Percentiles rank a stretch among this genome's conserved stretches.
Evolutionary conservation across 1,140 invertebrate species (phyloP).

Genomic region (Agrypnia vestita): DNA sequence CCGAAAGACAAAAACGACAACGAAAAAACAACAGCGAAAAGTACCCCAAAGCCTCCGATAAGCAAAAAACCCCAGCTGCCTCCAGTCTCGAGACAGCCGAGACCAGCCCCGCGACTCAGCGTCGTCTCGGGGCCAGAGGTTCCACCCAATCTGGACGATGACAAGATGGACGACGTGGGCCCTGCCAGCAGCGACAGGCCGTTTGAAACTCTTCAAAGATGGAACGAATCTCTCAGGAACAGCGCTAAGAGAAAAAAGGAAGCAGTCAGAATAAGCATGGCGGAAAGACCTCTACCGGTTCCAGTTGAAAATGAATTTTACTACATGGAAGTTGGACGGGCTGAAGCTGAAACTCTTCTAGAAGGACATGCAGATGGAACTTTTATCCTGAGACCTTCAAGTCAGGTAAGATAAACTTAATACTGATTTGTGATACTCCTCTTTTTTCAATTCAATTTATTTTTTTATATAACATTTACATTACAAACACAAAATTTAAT

Average conservation of each 20-base stretch:
- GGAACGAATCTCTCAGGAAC: conserved; percentile 56
- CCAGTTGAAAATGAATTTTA: conserved; percentile 70
- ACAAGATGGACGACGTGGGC: conserved; percentile 6
- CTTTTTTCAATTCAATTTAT: too few relatives aligned
- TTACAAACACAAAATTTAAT: too few relatives aligned
- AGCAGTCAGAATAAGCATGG: conserved; percentile 59
- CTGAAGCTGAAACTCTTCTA: conserved; percentile 67
- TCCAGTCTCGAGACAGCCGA: conserved; percentile 10
- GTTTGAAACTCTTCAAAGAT: conserved; percentile 53
- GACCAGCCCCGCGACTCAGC: neutral
- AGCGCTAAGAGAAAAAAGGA: conserved; percentile 51
- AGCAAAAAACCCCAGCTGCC: conserved; percentile 27
- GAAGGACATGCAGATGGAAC: conserved; percentile 69
- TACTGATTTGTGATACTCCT: too few relatives aligned
- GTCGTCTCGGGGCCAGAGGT: neutral
- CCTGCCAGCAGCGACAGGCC: conserved; percentile 31
- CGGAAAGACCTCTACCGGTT: conserved; percentile 68
- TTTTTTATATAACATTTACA: too few relatives aligned
- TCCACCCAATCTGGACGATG: neutral
- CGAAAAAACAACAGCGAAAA: neutral
- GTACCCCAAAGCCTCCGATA: conserved; percentile 14
- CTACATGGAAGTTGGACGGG: conserved; percentile 70
- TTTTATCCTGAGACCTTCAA: conserved; percentile 69
- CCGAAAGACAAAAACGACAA: neutral
- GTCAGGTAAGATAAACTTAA: conserved; percentile 65